phyloP scores from a whole-genome alignment of 2,113 vertebrate species.

The Noctilio leporinus region DNA sequence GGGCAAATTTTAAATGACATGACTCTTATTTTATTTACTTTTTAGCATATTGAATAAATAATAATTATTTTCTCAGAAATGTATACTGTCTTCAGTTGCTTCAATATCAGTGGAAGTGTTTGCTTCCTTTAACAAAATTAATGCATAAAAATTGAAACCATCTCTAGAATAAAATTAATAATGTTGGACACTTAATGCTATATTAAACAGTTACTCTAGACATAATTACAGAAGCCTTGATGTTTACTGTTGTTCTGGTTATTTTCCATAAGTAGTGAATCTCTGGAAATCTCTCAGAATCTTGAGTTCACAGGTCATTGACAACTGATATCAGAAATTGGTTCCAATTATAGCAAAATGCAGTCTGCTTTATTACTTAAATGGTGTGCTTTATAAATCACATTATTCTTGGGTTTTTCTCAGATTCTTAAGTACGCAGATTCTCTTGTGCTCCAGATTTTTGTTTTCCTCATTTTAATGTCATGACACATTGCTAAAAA shows the following conservation, averaged over 20 bases:
- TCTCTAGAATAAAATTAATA: background rate
- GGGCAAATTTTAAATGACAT: background rate
- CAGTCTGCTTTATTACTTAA: slow-evolving; percentile 63
- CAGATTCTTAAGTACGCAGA: slow-evolving; percentile 18
- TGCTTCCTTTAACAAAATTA: background rate
- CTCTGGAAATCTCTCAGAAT: slow-evolving; percentile 57
- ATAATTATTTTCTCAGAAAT: background rate
- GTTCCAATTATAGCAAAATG: slow-evolving; percentile 58
- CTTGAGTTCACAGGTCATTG: slow-evolving; percentile 52
- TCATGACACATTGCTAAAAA: slow-evolving; percentile 60
- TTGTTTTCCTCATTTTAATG: slow-evolving; percentile 76
- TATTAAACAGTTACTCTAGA: background rate
- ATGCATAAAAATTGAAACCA: background rate
- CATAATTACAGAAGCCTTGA: background rate
- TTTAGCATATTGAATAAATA: background rate
- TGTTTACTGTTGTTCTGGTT: slow-evolving; percentile 11
- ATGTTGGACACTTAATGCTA: background rate
- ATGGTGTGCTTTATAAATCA: slow-evolving; percentile 67
- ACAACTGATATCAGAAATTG: slow-evolving; percentile 65
- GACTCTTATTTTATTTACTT: background rate
- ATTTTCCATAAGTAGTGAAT: slow-evolving; percentile 55
- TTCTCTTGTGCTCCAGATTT: slow-evolving; percentile 22
- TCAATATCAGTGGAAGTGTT: background rate
- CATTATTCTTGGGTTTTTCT: slow-evolving; percentile 56
- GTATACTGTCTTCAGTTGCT: background rate